A percentile compares a stretch with the other conserved stretches of the same genome.
These are phyloP conservation scores for Eugnorisma glareosa DNA, from an alignment of 2,888 invertebrate genomes.

Conservation along the genomic window DNA sequence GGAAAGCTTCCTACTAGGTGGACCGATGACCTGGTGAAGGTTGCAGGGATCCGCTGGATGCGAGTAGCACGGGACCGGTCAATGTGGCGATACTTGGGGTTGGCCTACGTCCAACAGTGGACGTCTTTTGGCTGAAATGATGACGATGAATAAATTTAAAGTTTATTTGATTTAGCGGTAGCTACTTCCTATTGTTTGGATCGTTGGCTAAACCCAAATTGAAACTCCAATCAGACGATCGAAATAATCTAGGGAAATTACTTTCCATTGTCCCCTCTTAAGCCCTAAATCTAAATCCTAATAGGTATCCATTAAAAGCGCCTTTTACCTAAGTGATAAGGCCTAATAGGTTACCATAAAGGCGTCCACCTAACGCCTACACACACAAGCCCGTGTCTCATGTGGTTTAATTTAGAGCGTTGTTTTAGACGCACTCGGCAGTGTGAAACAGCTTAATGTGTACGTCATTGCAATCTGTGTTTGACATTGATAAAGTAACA, in stretches of 20 bases:
- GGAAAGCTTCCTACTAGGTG: too few relatives aligned
- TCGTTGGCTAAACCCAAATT: constrained; percentile 1
- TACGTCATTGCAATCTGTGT: constrained; percentile 54
- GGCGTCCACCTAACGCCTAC: neutral
- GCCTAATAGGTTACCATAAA: neutral
- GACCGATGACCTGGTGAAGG: too few relatives aligned
- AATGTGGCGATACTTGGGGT: too few relatives aligned
- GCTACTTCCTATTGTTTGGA: neutral
- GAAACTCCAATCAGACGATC: neutral
- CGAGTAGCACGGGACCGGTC: too few relatives aligned
- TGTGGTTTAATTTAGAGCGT: constrained; percentile 57
- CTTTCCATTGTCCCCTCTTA: neutral
- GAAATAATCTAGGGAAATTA: neutral
- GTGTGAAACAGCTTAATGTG: constrained; percentile 26
- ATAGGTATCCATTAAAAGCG: neutral
- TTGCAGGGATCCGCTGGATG: too few relatives aligned
- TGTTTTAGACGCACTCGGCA: constrained; percentile 45
- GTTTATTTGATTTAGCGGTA: neutral
- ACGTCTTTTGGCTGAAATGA: too few relatives aligned
- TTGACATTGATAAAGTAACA: constrained; percentile 57
- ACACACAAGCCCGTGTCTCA: constrained; percentile 11
- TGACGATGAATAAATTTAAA: too few relatives aligned
- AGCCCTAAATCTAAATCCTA: neutral
- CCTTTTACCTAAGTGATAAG: constrained; percentile 15
- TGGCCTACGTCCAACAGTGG: too few relatives aligned